Evolutionary conservation across 2,797 vertebrate species (phyloP).

Genomic region (Xenops minutus): DNA sequence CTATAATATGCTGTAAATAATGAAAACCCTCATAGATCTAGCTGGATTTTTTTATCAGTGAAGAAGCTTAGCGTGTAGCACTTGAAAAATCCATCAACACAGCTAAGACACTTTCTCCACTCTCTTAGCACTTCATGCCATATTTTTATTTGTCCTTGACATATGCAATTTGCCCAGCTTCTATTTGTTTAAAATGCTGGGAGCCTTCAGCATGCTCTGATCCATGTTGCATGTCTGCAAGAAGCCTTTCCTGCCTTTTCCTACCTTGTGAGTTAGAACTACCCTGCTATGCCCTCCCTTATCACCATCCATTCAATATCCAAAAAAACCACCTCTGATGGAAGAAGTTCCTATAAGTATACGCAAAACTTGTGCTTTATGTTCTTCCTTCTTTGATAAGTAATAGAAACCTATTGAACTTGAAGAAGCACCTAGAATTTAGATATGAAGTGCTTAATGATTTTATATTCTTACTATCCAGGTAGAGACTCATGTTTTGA

Average conservation of each 20-base stretch:
- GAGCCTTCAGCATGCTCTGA: not conserved
- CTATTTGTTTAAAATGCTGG: not conserved
- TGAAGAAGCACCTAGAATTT: not conserved
- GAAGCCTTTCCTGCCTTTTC: not conserved
- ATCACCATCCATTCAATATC: not conserved
- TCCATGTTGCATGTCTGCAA: not conserved
- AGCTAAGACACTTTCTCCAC: not conserved
- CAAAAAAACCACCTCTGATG: not conserved
- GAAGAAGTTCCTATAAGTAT: not conserved
- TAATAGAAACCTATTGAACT: not conserved
- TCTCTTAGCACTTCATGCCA: not conserved
- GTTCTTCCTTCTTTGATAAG: not conserved
- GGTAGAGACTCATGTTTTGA: not conserved
- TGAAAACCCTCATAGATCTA: not conserved
- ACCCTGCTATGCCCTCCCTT: not conserved
- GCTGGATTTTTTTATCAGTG: not conserved
- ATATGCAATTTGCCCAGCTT: not conserved
- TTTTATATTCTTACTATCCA: not conserved
- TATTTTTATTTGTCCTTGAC: not conserved
- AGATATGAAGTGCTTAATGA: not conserved
- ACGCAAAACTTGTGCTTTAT: not conserved
- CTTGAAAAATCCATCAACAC: constrained; percentile 14
- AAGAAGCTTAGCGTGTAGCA: not conserved
- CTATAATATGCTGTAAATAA: constrained; percentile 31
- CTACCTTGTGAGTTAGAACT: not conserved